Base-by-base conservation (phyloP, 35 echinoderm and acorn worm species). In the Stichopus chloronotus region DNA sequence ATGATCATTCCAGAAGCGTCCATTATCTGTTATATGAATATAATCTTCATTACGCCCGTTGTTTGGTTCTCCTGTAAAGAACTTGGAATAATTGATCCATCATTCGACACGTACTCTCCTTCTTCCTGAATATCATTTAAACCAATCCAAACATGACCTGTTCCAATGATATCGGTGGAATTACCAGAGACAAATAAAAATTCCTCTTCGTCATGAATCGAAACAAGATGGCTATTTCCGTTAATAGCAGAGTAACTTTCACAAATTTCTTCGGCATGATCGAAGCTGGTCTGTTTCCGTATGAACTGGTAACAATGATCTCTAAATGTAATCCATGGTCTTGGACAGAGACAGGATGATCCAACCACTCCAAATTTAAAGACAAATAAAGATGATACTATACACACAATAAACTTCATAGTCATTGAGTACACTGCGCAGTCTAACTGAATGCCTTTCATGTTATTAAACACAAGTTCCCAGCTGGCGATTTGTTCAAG, bases 111-210 rank as follows among this genome's bases (percentile, higher is more conserved):
- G 52, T 12, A 81, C 7, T 81, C 12, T 55, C 78, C 78, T 81
- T 81, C 78, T 17, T 81, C 78, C 23, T 81, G 25, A 81, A 53
- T 81, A 55, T 81, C 78, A 52, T 52, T 81, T 81, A 55, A 81
- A 4, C 78, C 78, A 17, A 81, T 81, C 78, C 78, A 81, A 53
- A 81, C 21, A 52, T 25, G 8, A 21, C 2, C 5, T 12, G 21
- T 81, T 14, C 52, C 78, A 81, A 81, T 43, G 9, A 81, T 81
- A 53, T 17, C 52, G 6, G 9, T 24, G 21, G 76, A 14, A 22
- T 14, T 79, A 9, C 9, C 17, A 55, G 10, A 9, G 24, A 81
- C 22, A 81, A 43, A 52, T 8, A 22, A 52, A 3, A 4, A 9
- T 81, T 81, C 78, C 22, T 81, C 78, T 43, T 30, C 25, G 24